Conservation (phyloP, 37 sponge, comb jelly and placozoan genomes). For the Chondrilla cf. caribensis region DNA sequence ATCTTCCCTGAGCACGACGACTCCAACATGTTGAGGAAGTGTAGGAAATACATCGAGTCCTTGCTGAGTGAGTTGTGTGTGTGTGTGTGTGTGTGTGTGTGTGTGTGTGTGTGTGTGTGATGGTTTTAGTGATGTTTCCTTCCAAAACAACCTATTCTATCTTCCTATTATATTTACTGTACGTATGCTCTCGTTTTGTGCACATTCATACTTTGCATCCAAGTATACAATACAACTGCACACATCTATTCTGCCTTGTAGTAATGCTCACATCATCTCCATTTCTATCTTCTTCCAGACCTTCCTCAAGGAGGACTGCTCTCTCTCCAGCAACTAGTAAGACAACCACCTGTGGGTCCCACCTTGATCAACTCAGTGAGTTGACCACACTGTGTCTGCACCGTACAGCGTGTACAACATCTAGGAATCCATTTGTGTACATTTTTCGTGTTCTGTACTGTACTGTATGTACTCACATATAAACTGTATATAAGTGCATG, state of each 20-base stretch:
- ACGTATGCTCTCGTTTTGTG: too few relatives aligned
- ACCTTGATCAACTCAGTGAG: conserved; percentile 53
- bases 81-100: neutral
- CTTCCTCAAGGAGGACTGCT: conserved; percentile 51
- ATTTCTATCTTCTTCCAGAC: conserved; percentile 34
- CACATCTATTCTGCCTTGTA: too few relatives aligned
- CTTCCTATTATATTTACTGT: neutral
- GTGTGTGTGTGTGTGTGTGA: neutral
- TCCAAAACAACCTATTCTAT: neutral
- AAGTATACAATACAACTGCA: too few relatives aligned
- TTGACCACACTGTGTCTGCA: too few relatives aligned
- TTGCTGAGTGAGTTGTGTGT: conserved; percentile 39
- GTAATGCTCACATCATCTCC: too few relatives aligned
- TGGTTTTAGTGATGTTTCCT: neutral
- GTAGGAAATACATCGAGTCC: conserved; percentile 62
- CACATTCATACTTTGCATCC: too few relatives aligned
- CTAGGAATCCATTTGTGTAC: too few relatives aligned
- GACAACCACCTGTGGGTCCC: conserved; percentile 37
- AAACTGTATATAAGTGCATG: too few relatives aligned
- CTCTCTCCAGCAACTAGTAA: conserved; percentile 47
- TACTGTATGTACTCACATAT: neutral
- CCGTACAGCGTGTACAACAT: too few relatives aligned
- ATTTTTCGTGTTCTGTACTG: too few relatives aligned
- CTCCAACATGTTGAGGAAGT: conserved; percentile 65
- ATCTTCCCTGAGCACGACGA: conserved; percentile 91